Base-by-base conservation (phyloP, 2,113 vertebrate genomes). In the Hemiprocne comata region DNA sequence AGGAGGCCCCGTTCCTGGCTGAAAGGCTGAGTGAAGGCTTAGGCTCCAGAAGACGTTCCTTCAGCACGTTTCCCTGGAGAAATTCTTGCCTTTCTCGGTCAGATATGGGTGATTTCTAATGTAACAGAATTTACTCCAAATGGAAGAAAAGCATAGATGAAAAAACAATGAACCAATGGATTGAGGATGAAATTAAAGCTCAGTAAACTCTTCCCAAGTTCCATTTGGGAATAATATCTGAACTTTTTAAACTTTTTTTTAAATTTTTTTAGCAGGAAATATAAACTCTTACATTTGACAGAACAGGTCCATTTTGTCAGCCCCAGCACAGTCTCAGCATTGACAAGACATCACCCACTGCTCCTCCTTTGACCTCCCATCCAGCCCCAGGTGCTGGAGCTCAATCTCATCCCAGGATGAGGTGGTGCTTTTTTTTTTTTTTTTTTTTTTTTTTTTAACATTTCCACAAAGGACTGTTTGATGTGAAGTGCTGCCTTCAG, bases 381-480 rank as follows among this genome's bases (percentile, higher is more conserved):
- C 61, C 88, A 87, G 93, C 92, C 94, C 66, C 83, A 87, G 90
- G 93, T 94, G 11, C 40, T 96, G 83, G 79, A 89, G 48, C 74
- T 93, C 93, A 93, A 91, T 70, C 73, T 95, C 58, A 87, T 90
- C 72, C 79, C 92, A 88, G 90, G 65, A 91, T 95, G 83, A 93
- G 80, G 58, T 82, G 31, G 62, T 40, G 40, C 13, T 10, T 10
- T 40, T 76, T 28, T 77, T 77, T 13, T 28, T 29, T 17, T 17
- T 44, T 7, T 51, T 44, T 77, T 88, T 24, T 23, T 50, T 24
- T 50, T 50, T 93, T 89, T 90, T 13, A 95, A 91, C 83, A 72
- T 69, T 94, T 93, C 70, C 90, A 85, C 94, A 94, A 94, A 95
- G 57, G 71, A 33, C 38, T 94, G 80, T 93, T 96, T 96, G 93